Evolutionary conservation across 1,140 invertebrate genomes (phyloP).

Genomic region (Cotesia glomerata): DNA sequence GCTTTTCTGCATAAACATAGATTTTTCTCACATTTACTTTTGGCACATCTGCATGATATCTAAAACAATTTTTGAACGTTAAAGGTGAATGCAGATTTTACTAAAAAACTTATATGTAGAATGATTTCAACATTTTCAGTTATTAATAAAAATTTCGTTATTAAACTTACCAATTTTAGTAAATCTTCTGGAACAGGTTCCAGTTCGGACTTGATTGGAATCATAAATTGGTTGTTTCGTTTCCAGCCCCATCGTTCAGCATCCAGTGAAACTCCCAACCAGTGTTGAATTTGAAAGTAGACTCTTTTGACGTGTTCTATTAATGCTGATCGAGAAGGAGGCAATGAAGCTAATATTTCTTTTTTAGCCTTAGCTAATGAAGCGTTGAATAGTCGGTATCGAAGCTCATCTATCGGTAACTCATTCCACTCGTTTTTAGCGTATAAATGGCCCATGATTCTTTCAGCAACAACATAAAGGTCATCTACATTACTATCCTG

Average conservation of each 20-base stretch:
- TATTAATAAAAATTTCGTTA: neutral
- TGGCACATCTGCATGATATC: slow-evolving; percentile 4
- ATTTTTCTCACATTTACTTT: neutral
- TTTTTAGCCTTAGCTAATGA: neutral
- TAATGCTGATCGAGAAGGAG: slow-evolving; percentile 37
- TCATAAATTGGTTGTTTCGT: slow-evolving; percentile 27
- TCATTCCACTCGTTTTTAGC: neutral
- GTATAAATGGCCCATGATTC: slow-evolving; percentile 3
- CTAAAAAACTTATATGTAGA: neutral
- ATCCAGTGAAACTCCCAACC: slow-evolving; percentile 30
- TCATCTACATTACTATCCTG: neutral
- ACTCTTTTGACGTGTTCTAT: slow-evolving; percentile 43
- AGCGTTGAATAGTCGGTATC: neutral
- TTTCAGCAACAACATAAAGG: slow-evolving; percentile 10
- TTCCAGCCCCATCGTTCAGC: slow-evolving; percentile 40
- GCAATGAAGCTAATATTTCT: slow-evolving; percentile 28
- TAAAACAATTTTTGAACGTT: neutral
- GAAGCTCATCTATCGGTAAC: neutral
- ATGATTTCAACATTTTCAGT: neutral
- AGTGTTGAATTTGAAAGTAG: slow-evolving; percentile 40
- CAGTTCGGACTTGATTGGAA: slow-evolving; percentile 34
- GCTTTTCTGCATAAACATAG: neutral
- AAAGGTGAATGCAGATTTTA: neutral
- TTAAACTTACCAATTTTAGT: slow-evolving; percentile 33
- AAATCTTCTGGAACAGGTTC: slow-evolving; percentile 37